phyloP scores from a whole-genome alignment of 2,888 invertebrate genomes.

The Trichogramma dendrolimi region DNA sequence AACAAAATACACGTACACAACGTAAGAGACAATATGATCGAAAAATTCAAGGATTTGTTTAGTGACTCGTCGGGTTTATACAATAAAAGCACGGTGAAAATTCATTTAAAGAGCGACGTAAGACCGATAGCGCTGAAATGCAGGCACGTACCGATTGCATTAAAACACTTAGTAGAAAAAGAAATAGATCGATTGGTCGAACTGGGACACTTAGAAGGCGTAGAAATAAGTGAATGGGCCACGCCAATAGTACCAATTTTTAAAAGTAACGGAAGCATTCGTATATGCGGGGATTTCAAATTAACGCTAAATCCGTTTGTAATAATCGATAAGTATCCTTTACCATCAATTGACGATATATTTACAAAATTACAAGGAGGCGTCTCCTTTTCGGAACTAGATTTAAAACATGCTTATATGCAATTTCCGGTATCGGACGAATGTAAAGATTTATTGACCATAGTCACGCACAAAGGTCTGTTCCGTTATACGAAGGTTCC shows the following conservation, averaged over 20 bases:
- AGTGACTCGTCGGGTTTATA: conserved; percentile 16
- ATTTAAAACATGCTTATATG: conserved; percentile 26
- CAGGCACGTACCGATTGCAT: conserved; percentile 17
- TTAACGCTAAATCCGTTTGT: conserved; percentile 16
- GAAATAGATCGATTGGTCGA: conserved; percentile 21
- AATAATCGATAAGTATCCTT: conserved; percentile 18
- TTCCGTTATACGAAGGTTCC: conserved; percentile 12
- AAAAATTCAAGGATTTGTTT: conserved; percentile 18
- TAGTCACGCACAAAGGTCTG: conserved; percentile 15
- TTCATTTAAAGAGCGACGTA: conserved; percentile 22
- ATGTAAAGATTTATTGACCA: conserved; percentile 17
- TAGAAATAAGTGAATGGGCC: conserved; percentile 14
- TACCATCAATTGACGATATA: conserved; percentile 24
- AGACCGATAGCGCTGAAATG: conserved; percentile 20
- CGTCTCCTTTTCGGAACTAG: conserved; percentile 17
- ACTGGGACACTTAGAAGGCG: conserved; percentile 12
- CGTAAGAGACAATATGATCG: neutral
- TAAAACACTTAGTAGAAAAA: conserved; percentile 19
- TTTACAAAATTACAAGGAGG: conserved; percentile 22
- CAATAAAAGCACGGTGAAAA: conserved; percentile 23
- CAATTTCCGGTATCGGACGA: conserved; percentile 25
- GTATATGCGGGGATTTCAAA: conserved; percentile 21
- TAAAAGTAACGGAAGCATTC: conserved; percentile 13
- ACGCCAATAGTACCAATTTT: conserved; percentile 15
- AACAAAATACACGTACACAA: conserved; percentile 1